Evolutionary conservation across 92 coral and sea anemone species (phyloP).

Genomic region (Epizoanthus ramosus): DNA sequence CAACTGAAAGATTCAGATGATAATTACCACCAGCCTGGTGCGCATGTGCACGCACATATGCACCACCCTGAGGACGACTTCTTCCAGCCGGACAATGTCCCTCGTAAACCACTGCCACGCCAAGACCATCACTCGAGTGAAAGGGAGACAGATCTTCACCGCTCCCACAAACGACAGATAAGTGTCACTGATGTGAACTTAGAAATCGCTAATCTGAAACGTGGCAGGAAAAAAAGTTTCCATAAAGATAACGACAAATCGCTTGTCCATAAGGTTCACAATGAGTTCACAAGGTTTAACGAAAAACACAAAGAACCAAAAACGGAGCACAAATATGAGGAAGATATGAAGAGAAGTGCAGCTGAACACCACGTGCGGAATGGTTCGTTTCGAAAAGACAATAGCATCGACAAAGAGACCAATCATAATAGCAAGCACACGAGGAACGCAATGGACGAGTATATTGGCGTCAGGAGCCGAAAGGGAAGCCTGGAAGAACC

Average conservation of each 20-base stretch:
- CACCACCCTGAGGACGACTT: conserved; percentile 42
- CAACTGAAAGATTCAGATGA: conserved; percentile 25
- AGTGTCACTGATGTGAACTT: background rate
- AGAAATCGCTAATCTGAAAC: background rate
- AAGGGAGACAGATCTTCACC: background rate
- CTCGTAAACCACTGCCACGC: background rate
- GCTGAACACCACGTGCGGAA: conserved; percentile 15
- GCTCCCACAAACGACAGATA: background rate
- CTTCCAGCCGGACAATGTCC: conserved; percentile 29
- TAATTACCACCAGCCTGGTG: conserved; percentile 39
- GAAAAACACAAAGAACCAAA: conserved; percentile 28
- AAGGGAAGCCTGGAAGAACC: conserved; percentile 40
- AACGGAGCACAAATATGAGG: conserved; percentile 1
- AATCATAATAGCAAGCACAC: background rate
- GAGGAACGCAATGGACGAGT: background rate
- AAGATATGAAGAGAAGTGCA: background rate
- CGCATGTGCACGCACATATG: conserved; percentile 31
- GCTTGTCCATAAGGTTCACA: conserved; percentile 7
- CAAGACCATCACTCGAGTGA: background rate
- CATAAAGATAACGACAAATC: conserved; percentile 8
- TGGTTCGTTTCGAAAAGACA: conserved; percentile 18
- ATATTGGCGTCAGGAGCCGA: conserved; percentile 35
- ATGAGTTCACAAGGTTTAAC: conserved; percentile 18
- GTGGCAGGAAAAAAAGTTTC: background rate
- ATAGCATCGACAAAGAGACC: conserved; percentile 47